Evolutionary conservation across 2,888 invertebrate species (phyloP).

Genomic region (Dorcus parallelipipedus): DNA sequence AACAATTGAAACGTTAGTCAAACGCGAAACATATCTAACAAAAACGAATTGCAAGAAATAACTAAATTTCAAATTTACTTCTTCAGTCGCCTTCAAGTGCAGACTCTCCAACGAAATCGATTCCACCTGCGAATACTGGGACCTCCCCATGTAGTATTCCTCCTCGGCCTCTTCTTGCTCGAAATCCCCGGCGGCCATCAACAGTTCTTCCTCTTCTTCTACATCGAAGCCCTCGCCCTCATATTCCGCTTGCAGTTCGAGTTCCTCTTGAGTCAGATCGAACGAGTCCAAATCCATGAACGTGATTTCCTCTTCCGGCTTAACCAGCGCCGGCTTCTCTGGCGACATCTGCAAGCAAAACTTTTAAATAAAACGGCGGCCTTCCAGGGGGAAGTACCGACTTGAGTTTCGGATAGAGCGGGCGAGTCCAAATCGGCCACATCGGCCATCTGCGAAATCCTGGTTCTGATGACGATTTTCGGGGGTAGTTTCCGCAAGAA

Average conservation of each 20-base stretch:
- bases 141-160: conserved; percentile 8
- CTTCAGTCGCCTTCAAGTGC: conserved; percentile 5
- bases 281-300: conserved; percentile 42
- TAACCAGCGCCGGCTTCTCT: conserved; percentile 23
- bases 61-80: background rate
- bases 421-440: conserved; percentile 55
- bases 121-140: conserved; percentile 34
- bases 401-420: conserved; percentile 60
- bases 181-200: conserved; percentile 6
- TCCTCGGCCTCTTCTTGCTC: conserved; percentile 10
- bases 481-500: conserved; percentile 30
- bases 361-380: background rate
- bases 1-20: too few species aligned
- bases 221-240: conserved; percentile 36
- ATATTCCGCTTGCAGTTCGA: conserved; percentile 30
- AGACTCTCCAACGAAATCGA: conserved; percentile 38
- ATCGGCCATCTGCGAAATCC: conserved; percentile 25
- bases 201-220: conserved; percentile 34
- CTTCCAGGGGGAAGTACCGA: conserved; percentile 34
- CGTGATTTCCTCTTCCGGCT: conserved; percentile 33
- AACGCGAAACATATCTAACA: background rate
- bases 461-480: conserved; percentile 25
- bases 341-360: conserved; percentile 22
- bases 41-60: background rate
- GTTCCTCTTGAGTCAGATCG: conserved; percentile 42